phyloP scores from a whole-genome alignment of 2,797 vertebrate species.

The Furcifer pardalis region DNA sequence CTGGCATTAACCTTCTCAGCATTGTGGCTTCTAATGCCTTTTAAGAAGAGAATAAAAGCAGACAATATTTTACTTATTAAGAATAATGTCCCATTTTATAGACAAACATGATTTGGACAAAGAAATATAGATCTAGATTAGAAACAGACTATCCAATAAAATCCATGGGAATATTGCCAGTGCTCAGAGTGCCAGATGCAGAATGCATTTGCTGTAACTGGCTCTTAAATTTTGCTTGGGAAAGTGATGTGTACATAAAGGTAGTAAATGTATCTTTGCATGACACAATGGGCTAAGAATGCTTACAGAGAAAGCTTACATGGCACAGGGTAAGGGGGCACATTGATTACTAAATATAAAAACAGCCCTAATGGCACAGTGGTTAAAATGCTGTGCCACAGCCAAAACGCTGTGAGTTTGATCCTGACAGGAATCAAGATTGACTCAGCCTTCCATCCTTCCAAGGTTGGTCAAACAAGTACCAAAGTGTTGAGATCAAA shows the following conservation, averaged over 20 bases:
- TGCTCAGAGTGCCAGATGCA: conserved; percentile 12
- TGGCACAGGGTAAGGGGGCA: background rate
- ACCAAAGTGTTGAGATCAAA: no score
- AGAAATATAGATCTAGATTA: background rate
- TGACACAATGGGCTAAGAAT: background rate
- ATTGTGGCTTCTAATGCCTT: background rate
- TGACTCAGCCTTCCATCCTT: no score
- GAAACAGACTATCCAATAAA: background rate
- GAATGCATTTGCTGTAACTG: background rate
- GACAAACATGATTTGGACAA: background rate
- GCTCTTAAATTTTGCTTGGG: conserved; percentile 6
- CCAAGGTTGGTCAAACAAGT: no score
- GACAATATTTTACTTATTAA: background rate
- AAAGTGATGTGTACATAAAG: background rate
- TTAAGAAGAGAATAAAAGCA: background rate
- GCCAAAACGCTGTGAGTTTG: no score
- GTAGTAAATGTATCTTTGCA: background rate
- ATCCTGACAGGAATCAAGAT: no score
- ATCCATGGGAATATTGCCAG: background rate
- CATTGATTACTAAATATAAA: background rate
- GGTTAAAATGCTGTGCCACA: no score
- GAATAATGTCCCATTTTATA: background rate
- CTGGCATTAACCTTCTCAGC: background rate
- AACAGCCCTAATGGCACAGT: no score
- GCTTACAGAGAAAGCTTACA: background rate